Base-by-base conservation (phyloP, 2,888 invertebrate species). In the Dasysyrphus tricinctus region DNA sequence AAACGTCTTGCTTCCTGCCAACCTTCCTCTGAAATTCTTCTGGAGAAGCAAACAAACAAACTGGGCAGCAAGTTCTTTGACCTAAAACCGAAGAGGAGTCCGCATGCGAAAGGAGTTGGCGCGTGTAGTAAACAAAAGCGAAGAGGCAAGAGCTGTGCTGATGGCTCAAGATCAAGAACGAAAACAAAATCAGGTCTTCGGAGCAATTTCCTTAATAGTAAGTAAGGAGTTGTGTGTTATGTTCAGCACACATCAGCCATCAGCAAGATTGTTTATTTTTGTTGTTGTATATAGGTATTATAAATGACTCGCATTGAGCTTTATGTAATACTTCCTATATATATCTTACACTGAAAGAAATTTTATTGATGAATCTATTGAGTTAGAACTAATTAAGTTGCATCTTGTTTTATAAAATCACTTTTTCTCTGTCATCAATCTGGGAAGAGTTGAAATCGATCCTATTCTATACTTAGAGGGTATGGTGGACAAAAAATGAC, bases 151-250 rank as follows among this genome's bases (percentile, higher is more conserved):
- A 51, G 24, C 4, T 44, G 47, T 51, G 44, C 39, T 24, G 14
- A 42, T 44, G 72, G 39, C 57, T 61, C 32, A 76, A 72, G 79
- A 82, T 61, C 32, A 76, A 72, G 79, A 82, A 82, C 72, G 82
- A 79, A 79, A 86, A 75, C n/a, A 86, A 86, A 86, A 86, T 86
- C 86, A 86, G 86, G 86, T 86, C 86, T 86, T 86, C 72, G 67
- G 82, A 75, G 78, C 47, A 57, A 86, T 59, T 81, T 81, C 78
- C 74, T 77, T 57, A 49, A 73, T 54, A 7, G 61, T 49, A 34
- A 56, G 49, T 49, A 24, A 54, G 44, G 47, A 44, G 49, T 57
- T 70, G 39, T 32, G 61, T 61, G 24, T 61, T 16, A 7, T 32
- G 7, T 32, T 32, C 19, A 42, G 19, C 42, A 24, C 16, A 57